These are phyloP conservation scores for Sarcophaga caerulescens DNA, from an alignment of 2,888 invertebrate species.

Conservation along the genomic window DNA sequence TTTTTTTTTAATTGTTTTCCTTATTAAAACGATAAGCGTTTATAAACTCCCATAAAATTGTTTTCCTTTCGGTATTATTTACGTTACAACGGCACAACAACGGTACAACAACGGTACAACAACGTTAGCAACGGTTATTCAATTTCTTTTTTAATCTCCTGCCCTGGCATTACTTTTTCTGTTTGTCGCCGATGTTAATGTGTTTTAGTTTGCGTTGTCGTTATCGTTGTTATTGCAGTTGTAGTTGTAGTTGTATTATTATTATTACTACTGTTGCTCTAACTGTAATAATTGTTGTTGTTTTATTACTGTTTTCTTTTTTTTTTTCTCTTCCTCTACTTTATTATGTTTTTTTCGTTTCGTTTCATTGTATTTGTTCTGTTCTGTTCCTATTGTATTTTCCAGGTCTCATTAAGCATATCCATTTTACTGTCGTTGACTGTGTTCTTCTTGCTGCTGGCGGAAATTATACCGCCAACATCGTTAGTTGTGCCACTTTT, in stretches of 20 bases:
- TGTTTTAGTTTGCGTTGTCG: neutral
- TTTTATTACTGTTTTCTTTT: neutral
- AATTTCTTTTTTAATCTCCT: neutral
- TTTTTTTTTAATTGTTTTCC: no score
- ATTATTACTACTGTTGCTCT: neutral
- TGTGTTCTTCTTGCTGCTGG: constrained; percentile 96
- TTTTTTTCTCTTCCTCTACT: neutral
- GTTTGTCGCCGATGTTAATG: neutral
- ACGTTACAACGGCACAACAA: no score
- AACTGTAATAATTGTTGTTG: neutral
- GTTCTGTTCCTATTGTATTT: constrained; percentile 67
- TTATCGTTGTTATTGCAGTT: constrained; percentile 2
- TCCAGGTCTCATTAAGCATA: constrained; percentile 95
- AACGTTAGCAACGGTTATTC: no score
- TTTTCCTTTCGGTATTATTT: constrained; percentile 3
- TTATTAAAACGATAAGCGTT: constrained; percentile 1
- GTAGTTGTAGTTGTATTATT: no score
- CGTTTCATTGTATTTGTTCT: neutral
- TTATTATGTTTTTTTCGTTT: neutral
- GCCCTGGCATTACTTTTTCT: constrained; percentile 9
- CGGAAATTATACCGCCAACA: constrained; percentile 94
- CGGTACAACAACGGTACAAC: no score
- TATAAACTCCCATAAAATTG: neutral
- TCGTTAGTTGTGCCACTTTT: constrained; percentile 95
- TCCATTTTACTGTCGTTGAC: constrained; percentile 96